Evolutionary conservation across 1,140 invertebrate genomes (phyloP), one percentile per base, ranked within the genome.

Genomic region (Drosophila insularis): DNA sequence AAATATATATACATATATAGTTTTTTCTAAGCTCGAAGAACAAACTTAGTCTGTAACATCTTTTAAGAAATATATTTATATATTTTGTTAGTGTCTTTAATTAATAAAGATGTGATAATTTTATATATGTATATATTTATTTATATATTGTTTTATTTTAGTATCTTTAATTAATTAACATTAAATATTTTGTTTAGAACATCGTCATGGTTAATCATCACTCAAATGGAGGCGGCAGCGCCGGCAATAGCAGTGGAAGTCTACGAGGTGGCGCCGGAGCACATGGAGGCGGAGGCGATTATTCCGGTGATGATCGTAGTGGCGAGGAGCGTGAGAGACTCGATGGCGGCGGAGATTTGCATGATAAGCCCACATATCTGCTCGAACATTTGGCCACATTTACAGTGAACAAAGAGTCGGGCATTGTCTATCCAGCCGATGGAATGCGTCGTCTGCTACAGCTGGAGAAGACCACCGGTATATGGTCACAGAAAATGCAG

Each of bases 401-500:
- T 93, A 98, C 97, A 1, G 97, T 99, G 37, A 96, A 96, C 46
- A 95, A 96, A 87, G 96, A 97, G 91, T 96, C 95, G 10, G 96
- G 97, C 53, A 96, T 98, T 87, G 94, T 97, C 37, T 97, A 97
- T 92, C 96, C 97, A 6, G 95, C 96, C 7, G 98, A 99, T 93
- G 99, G 99, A n/a, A 98, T 99, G 95, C 93, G 98, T 19, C 94
- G 98, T 40, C 94, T 99, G 53, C 93, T 99, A 21, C 97, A 99
- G 92, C 95, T 99, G 93, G 99, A 99, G 93, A 99, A 99, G 93
- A 97, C 97, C 32, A 98, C 91, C 87, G 94, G 94, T 63, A 99
- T 99, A 91, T 99, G 98, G 98, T 99, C 98, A 37, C 98, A 99
- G 93, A 98, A 98, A 91, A 99, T 99, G 97, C 95, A 98, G 82